Evolutionary conservation across 1,140 invertebrate species (phyloP), one percentile per base, ranked within the genome.

Genomic region (Rhyacophila brunnea): DNA sequence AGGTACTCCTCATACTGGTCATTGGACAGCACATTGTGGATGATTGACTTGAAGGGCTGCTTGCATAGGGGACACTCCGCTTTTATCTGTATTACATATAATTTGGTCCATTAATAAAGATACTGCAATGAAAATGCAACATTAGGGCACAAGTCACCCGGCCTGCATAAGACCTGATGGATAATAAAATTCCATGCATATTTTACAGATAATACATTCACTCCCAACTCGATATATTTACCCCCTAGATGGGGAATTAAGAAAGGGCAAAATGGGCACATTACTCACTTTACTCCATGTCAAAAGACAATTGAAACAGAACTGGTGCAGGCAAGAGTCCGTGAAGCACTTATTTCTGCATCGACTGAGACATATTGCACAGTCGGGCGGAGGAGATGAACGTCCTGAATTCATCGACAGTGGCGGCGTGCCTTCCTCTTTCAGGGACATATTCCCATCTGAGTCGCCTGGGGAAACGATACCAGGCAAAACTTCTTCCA

Each of bases 11-110:
- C 93, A 75, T 92, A 96, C 67, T 95, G 90, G 61, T 88, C 82
- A 71, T 89, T 87, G 1, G 90, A 91, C 62, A 87, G 84, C 2
- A 96, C 89, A 84, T 93, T 96, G 71, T 96, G 92, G 63, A 96
- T 92, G 34, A 97, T 96, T 4, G 88, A 90, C 65, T 86, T 90
- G 70, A 97, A 96, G 4, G 84, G 83, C 69, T 94, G 90, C 67
- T 97, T 96, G 75, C 95, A 98, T 0, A 98, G 76, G 3, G 95
- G 95, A 75, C 95, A 98, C 69, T 93, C 93, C 10, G 92, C 83
- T 75, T 96, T 96, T 6, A 96, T 88, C 84, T 86, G 68, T 13
- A 70, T 63, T 68, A 59, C 45, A 66, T 70, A 38, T 15, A 6
- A 48, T 46, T 19, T 46, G n/a, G n/a, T n/a, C n/a, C n/a, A n/a